phyloP scores from a whole-genome alignment of 2,888 invertebrate genomes.

The Iselma pallidipennis region DNA sequence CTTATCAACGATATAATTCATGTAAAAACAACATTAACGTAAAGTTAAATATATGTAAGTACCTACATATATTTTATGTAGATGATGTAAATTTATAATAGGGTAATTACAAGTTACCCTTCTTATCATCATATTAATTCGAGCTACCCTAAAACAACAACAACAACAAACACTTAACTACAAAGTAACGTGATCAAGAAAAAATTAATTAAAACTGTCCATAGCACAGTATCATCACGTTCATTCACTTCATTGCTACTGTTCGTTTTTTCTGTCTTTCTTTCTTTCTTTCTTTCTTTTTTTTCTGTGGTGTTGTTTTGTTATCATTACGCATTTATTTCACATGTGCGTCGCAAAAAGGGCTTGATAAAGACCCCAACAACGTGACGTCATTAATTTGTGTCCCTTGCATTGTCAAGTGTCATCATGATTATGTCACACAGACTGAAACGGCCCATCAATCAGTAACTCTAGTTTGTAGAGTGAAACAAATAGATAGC shows the following conservation, averaged over 20 bases:
- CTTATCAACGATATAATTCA: background rate
- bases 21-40: background rate
- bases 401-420: constrained; percentile 40
- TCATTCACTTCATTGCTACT: too few species aligned
- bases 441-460: constrained; percentile 36
- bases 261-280: too few species aligned
- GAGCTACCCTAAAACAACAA: background rate
- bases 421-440: constrained; percentile 45
- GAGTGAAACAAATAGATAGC: background rate
- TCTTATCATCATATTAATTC: background rate
- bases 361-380: constrained; percentile 41
- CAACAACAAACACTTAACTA: too few species aligned
- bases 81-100: background rate
- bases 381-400: constrained; percentile 41
- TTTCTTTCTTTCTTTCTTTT: too few species aligned
- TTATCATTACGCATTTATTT: background rate
- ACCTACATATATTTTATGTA: background rate
- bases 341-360: constrained; percentile 7
- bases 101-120: background rate
- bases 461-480: constrained; percentile 26
- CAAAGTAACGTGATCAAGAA: too few species aligned
- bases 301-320: too few species aligned
- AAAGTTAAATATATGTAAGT: background rate
- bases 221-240: background rate
- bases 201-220: background rate